These are phyloP conservation scores for Grapholita molesta DNA, from an alignment of 1,140 invertebrate genomes.

Conservation along the genomic window DNA sequence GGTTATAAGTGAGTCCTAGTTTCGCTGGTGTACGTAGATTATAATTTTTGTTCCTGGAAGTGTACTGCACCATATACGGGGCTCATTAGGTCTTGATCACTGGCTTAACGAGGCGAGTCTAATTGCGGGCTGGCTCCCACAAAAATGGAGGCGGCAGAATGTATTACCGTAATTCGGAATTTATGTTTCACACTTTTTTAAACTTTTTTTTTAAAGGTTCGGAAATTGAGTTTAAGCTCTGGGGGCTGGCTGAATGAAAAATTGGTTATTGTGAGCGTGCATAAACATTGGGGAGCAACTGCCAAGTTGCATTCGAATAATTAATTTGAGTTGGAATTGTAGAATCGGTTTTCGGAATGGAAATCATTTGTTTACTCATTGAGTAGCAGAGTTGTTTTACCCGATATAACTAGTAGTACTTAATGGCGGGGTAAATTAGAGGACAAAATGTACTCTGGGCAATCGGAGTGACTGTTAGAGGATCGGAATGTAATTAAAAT, in stretches of 20 bases:
- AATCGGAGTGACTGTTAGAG: not conserved
- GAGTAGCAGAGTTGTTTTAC: not conserved
- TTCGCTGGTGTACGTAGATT: conserved; percentile 34
- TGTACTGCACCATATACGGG: conserved; percentile 61
- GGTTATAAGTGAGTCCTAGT: conserved; percentile 19
- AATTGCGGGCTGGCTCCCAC: conserved; percentile 53
- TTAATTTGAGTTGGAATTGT: not conserved
- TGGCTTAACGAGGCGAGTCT: conserved; percentile 58
- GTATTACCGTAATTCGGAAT: conserved; percentile 52
- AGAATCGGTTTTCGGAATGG: not conserved
- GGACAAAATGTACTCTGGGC: not conserved
- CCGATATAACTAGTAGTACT: not conserved
- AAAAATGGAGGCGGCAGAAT: conserved; percentile 49
- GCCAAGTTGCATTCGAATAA: not conserved
- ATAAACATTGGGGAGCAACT: not conserved
- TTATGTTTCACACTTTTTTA: conserved; percentile 42
- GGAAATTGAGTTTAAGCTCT: not conserved
- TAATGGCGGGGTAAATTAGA: not conserved
- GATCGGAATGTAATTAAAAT: not conserved
- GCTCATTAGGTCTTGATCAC: conserved; percentile 68
- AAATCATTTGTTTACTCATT: not conserved
- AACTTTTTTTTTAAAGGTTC: conserved; percentile 7
- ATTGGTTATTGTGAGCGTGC: not conserved
- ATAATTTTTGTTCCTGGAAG: conserved; percentile 58
- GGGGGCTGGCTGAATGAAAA: not conserved